phyloP scores from a whole-genome alignment of 2,113 vertebrate genomes.

The Festucalex cinctus region DNA sequence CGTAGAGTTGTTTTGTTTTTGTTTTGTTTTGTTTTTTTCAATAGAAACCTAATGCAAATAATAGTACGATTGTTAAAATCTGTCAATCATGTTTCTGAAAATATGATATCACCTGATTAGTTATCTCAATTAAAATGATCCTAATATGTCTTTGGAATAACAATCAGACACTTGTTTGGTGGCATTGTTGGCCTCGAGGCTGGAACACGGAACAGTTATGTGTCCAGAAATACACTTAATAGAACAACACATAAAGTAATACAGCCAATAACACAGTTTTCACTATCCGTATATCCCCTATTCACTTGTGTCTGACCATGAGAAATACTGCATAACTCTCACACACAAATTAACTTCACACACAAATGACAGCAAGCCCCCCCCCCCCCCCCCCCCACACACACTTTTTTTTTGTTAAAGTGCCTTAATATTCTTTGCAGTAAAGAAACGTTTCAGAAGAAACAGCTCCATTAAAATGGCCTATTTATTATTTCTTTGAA shows the following conservation, averaged over 20 bases:
- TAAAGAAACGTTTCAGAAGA: slow-evolving; percentile 48
- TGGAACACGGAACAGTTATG: not conserved
- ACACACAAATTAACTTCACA: slow-evolving; percentile 5
- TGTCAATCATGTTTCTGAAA: not conserved
- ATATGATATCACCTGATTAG: not conserved
- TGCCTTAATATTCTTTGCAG: slow-evolving; percentile 72
- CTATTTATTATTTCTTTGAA: slow-evolving; percentile 30
- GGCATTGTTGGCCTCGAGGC: not conserved
- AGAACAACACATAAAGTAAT: not conserved
- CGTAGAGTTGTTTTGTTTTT: slow-evolving; percentile 7
- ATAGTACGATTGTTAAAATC: not conserved
- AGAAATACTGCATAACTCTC: not conserved
- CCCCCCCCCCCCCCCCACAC: slow-evolving; percentile 12
- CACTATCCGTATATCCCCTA: not conserved
- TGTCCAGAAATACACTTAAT: not conserved
- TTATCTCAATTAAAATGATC: not conserved
- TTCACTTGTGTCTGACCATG: not conserved
- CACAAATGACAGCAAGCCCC: slow-evolving; percentile 39
- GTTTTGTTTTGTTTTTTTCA: not conserved
- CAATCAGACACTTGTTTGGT: not conserved
- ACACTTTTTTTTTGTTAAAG: slow-evolving; percentile 60
- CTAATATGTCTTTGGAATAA: not conserved
- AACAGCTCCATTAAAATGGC: slow-evolving; percentile 8
- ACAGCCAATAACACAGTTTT: not conserved
- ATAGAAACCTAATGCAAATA: not conserved